Conservation (phyloP, 1,140 invertebrate genomes). For the Globodera ellingtonae region DNA sequence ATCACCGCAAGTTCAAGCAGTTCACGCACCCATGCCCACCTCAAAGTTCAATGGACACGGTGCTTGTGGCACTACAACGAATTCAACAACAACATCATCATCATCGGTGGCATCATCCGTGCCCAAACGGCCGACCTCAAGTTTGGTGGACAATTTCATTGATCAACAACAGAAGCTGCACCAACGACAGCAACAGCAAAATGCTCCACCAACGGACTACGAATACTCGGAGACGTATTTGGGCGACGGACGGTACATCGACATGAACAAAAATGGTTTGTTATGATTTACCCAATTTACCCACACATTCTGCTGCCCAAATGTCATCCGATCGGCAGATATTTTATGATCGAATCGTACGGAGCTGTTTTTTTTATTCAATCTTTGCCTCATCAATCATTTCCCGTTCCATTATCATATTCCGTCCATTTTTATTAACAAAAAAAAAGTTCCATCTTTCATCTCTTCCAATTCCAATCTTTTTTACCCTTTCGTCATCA, state of each 20-base stretch:
- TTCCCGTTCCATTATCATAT: too few relatives aligned
- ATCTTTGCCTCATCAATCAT: too few relatives aligned
- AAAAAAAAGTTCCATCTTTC: too few relatives aligned
- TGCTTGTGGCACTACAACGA: neutral
- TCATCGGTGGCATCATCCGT: neutral
- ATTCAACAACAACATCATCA: constrained; percentile 21
- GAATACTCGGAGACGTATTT: constrained; percentile 52
- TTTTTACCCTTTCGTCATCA: neutral
- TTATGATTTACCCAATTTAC: neutral
- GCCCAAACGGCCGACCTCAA: constrained; percentile 39
- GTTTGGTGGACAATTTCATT: constrained; percentile 62
- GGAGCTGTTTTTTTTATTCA: too few relatives aligned
- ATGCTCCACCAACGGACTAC: constrained; percentile 41
- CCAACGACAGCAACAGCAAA: constrained; percentile 30
- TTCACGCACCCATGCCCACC: neutral
- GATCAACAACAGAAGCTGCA: constrained; percentile 45
- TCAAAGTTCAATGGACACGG: neutral
- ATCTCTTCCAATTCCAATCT: neutral
- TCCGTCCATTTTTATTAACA: too few relatives aligned
- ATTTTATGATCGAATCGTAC: too few relatives aligned
- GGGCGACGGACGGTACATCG: constrained; percentile 58
- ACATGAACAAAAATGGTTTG: constrained; percentile 60
- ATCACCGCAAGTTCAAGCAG: neutral
- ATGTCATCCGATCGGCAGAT: too few relatives aligned
- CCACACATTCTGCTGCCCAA: neutral